A percentile compares a stretch with the other conserved stretches of the same genome.
phyloP scores from a whole-genome alignment of 2,797 vertebrate species.

The Myripristis murdjan region DNA sequence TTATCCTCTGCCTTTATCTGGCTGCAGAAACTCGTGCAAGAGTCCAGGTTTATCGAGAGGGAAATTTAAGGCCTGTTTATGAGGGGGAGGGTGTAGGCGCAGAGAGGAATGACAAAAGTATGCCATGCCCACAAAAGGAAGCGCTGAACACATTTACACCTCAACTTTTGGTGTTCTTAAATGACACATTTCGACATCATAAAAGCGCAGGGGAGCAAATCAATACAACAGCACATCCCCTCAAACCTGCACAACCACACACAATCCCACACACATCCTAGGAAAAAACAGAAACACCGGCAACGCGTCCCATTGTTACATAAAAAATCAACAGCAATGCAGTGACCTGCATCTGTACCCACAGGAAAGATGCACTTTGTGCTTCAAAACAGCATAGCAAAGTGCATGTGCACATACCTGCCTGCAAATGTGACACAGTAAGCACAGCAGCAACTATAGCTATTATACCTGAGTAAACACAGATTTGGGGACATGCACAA shows the following conservation, averaged over 20 bases:
- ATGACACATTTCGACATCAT: constrained; percentile 22
- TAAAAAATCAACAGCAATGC: constrained; percentile 2
- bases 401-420: not conserved
- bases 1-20: constrained; percentile 20
- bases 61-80: constrained; percentile 33
- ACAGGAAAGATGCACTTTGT: not conserved
- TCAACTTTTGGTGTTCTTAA: constrained; percentile 18
- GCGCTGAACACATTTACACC: not conserved
- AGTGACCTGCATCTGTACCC: not conserved
- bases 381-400: not conserved
- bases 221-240: constrained; percentile 11
- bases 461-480: too few relatives aligned
- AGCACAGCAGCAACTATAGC: not conserved
- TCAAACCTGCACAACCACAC: not conserved
- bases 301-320: constrained; percentile 6
- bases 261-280: not conserved
- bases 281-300: not conserved
- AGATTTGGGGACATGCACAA: too few relatives aligned
- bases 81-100: not conserved
- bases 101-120: constrained; percentile 13
- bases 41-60: constrained; percentile 20
- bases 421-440: too few relatives aligned
- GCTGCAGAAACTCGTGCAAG: not conserved
- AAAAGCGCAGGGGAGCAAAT: not conserved
- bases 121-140: constrained; percentile 6